Base-by-base conservation (phyloP, 2,113 vertebrate species). In the Atlantisia rogersi region DNA sequence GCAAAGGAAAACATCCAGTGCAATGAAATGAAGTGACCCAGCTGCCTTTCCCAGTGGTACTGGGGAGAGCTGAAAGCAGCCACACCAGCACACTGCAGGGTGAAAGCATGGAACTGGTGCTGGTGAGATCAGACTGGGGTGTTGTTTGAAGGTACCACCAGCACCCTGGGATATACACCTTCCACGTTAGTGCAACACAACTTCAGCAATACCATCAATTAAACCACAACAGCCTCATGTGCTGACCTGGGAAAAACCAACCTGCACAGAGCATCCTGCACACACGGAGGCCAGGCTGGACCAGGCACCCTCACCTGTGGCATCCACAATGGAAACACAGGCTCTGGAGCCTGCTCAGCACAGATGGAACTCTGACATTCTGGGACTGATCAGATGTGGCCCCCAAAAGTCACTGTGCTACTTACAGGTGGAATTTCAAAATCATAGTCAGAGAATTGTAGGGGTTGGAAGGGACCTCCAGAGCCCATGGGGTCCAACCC, bases 331-430 rank as follows among this genome's bases (percentile, higher is more conserved):
- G 29, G 55, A 77, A 13, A 28, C 6, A 11, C 21, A 15, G 25
- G 14, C 13, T 16, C 2, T 0, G 0, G 13, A 82, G 16, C 3
- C 20, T 29, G 52, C 56, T 67, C 2, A 0, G 26, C 68, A 32
- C n/a, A 35, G 73, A 10, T 9, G 12, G 25, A 55, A 77, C 15
- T 13, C 15, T 14, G 12, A 28, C 12, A n/a, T n/a, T 22, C 58
- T 40, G 40, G 32, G 21, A 67, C 67, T n/a, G 31, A 29, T 42
- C 48, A 35, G 1, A 12, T 9, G 9, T 17, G 29, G 35, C 48
- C 42, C 75, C 65, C 7, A 6, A 59, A 75, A 86, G 17, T 0
- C 0, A 11, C 15, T 7, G 15, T 32, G 25, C 18, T 68, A 65
- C 15, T 42, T 22, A 78, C 60, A 81, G 35, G 4, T 9, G 35